Evolutionary conservation across 2,888 invertebrate species (phyloP), one percentile per base, ranked within the genome.

Genomic region (Chrysolina oricalcia): DNA sequence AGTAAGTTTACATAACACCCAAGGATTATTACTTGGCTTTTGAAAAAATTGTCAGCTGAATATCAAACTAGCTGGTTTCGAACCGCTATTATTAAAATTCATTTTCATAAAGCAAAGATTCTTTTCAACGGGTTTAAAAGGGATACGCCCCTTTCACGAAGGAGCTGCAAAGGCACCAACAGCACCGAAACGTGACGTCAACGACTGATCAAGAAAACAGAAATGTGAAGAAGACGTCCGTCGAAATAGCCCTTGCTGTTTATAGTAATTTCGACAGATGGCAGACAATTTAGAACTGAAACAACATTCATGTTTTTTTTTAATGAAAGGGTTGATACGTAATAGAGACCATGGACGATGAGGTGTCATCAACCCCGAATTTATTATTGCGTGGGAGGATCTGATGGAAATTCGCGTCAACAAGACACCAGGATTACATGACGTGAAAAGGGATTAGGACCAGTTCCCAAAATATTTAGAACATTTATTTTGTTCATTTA

Each of bases 401-500:
- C n/a, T 65, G 17, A 46, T 2, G 21, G 48, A 66, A 46, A 48
- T 43, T 19, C 15, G 63, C 71, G 74, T 74, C 74, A 74, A 74
- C 71, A 74, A 71, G 66, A 50, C 40, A 74, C 46, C 71, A 74
- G 74, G 74, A 70, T 59, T 41, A 21, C 74, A 74, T 69, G 17
- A 27, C 2, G n/a, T 13, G 27, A 59, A 27, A 27, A 3, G n/a
- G 35, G 6, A 2, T 6, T 10, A 35, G 59, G 59, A 59, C 59
- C 59, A 27, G n/a, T 27, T 59, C 9, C n/a, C 59, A 35, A 59
- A 59, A 59, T 17, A 15, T 46, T n/a, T 46, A 13, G 43, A 43
- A 43, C 35, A 43, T 15, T 40, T 40, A 5, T 40, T 40, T 10
- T 8, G 10, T 40, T 40, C 40, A 40, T 40, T 40, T 40, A n/a